Conservation (phyloP, 2,797 vertebrate species). For the Cryptoprocta ferox region DNA sequence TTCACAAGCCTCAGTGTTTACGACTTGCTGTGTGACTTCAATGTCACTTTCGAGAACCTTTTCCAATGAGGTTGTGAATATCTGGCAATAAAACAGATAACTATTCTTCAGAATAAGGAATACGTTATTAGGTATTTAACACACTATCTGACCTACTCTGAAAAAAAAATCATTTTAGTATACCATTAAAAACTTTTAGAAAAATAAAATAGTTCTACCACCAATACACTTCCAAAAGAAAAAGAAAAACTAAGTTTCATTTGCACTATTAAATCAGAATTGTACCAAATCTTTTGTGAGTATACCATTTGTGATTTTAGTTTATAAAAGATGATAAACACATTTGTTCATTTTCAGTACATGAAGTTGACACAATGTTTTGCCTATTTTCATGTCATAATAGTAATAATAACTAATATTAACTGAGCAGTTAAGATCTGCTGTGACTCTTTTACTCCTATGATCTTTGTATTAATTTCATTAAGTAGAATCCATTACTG, state of each 20-base stretch:
- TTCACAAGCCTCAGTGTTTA: neutral
- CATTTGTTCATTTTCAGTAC: neutral
- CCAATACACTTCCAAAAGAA: neutral
- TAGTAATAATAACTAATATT: conserved; percentile 5
- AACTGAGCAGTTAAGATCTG: neutral
- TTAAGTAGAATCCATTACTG: neutral
- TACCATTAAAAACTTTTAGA: neutral
- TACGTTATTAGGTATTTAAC: neutral
- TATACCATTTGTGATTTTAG: neutral
- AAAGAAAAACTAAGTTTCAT: neutral
- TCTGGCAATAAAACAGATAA: neutral
- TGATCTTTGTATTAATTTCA: neutral
- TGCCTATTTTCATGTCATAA: neutral
- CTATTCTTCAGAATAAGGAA: neutral
- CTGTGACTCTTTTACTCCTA: neutral
- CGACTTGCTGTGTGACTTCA: neutral
- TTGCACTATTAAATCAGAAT: conserved; percentile 1
- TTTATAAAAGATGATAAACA: neutral
- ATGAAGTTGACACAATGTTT: neutral
- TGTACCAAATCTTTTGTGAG: neutral
- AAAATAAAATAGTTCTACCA: conserved; percentile 34
- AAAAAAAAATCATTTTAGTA: neutral
- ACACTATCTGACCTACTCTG: neutral
- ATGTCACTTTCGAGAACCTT: neutral
- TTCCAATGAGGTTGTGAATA: neutral